These are phyloP conservation scores for Ptyas mucosa DNA, from an alignment of 2,113 vertebrate genomes.

Conservation along the genomic window DNA sequence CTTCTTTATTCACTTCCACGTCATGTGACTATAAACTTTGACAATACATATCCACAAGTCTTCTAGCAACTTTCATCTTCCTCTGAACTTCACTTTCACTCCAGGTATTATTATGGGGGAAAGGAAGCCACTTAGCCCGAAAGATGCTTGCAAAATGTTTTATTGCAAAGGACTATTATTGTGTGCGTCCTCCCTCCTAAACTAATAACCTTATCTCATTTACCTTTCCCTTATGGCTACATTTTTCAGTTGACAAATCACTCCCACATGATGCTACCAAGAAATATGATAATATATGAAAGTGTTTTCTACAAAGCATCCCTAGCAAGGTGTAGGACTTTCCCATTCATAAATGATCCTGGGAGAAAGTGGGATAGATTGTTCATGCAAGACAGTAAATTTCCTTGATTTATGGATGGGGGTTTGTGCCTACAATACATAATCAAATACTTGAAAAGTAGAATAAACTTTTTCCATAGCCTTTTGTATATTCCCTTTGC, in stretches of 20 bases:
- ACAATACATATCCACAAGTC: not conserved
- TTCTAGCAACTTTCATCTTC: no score
- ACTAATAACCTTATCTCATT: not conserved
- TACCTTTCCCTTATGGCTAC: not conserved
- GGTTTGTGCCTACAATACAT: not conserved
- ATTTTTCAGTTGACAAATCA: not conserved
- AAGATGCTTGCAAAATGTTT: not conserved
- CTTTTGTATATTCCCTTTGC: not conserved
- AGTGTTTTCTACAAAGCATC: not conserved
- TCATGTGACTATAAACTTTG: not conserved
- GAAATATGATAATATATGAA: not conserved
- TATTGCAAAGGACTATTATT: not conserved
- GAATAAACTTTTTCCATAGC: not conserved
- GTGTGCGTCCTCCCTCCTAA: not conserved
- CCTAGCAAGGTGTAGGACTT: not conserved
- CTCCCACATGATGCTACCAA: not conserved
- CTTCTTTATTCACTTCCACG: not conserved
- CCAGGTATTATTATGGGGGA: not conserved
- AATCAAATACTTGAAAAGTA: not conserved
- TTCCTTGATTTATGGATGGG: not conserved
- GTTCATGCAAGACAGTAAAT: not conserved
- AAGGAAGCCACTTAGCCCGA: not conserved
- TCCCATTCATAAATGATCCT: not conserved
- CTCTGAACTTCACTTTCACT: not conserved
- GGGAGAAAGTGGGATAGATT: not conserved